phyloP scores from a whole-genome alignment of 2,888 invertebrate species.

The Nasonovia ribisnigri region DNA sequence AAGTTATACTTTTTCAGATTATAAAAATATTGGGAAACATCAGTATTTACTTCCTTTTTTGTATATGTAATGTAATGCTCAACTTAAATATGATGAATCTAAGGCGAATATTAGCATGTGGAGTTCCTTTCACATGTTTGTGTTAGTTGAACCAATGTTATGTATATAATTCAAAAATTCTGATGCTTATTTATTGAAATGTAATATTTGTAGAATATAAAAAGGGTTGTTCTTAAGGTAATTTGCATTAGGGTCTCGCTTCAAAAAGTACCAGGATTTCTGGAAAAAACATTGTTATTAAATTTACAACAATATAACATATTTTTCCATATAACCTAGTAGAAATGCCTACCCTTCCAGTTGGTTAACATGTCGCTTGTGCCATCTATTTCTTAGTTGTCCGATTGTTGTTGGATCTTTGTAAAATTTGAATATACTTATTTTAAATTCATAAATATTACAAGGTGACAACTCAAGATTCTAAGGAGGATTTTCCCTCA shows the following conservation, averaged over 20 bases:
- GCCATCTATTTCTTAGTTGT: neutral
- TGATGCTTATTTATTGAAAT: constrained; percentile 33
- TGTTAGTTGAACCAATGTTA: constrained; percentile 62
- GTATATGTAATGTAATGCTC: neutral
- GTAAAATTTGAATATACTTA: neutral
- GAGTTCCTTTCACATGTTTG: constrained; percentile 54
- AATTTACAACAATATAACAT: neutral
- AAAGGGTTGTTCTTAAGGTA: neutral
- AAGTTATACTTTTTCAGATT: neutral
- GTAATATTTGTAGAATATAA: neutral
- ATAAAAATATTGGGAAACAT: neutral
- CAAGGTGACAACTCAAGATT: neutral
- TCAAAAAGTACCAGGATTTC: neutral
- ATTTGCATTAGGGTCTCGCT: neutral
- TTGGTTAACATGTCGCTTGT: neutral
- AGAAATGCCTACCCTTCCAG: neutral
- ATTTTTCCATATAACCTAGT: no score
- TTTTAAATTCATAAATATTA: neutral
- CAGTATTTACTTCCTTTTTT: neutral
- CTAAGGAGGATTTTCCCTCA: neutral
- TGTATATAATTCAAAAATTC: constrained; percentile 38
- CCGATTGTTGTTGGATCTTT: neutral
- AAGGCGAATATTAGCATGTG: constrained; percentile 64
- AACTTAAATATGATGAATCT: constrained; percentile 40
- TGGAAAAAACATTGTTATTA: neutral